Base-by-base conservation (phyloP, 2,888 invertebrate species). In the Ochlodes sylvanus region DNA sequence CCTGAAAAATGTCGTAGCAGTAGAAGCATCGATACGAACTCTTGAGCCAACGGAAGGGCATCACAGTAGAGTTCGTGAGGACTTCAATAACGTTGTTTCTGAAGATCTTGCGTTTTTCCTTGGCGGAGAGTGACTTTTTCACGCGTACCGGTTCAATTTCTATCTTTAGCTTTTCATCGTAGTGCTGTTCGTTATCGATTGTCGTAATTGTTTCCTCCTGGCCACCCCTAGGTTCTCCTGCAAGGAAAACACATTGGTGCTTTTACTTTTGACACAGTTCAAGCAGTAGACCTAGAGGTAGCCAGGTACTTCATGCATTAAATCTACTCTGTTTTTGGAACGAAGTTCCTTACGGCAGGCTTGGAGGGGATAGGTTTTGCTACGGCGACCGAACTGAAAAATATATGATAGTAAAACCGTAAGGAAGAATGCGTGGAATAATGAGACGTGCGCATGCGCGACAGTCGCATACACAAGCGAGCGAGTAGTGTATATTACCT, bases 11-110 rank as follows among this genome's bases (percentile, higher is more conserved):
- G 12, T 92, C 90, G 74, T 93, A 93, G 73, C 92, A 93, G 72
- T 93, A 93, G 64, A 93, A 93, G 68, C 92, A 93, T 55, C 92
- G 78, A 68, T 92, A 93, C 0, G 89, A 91, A 67, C 90, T 93
- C 69, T 90, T 92, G 0, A 93, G 76, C 92, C 92, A 93, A 1
- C 92, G 76, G 67, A 93, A 93, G 0, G 92, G 92, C 92, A 93
- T 92, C 0, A 87, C 79, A 1, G 86, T 87, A 0, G 90, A 89
- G 15, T 90, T 90, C 0, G 79, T 74, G 0, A 92, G 74, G 1
- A 92, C 89, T 70, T 90, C 83, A 0, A 89, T 71, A 0, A 92
- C 89, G 68, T 92, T 92, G 50, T 81, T 82, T 42, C 90, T 83
- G 85, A 92, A 89, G 0, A 87, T 86, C 61, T 78, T 80, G 0